A percentile compares a stretch with the other conserved stretches of the same genome.
These are phyloP conservation scores for Ochotona princeps DNA, from an alignment of 2,113 vertebrate species.

Conservation along the genomic window DNA sequence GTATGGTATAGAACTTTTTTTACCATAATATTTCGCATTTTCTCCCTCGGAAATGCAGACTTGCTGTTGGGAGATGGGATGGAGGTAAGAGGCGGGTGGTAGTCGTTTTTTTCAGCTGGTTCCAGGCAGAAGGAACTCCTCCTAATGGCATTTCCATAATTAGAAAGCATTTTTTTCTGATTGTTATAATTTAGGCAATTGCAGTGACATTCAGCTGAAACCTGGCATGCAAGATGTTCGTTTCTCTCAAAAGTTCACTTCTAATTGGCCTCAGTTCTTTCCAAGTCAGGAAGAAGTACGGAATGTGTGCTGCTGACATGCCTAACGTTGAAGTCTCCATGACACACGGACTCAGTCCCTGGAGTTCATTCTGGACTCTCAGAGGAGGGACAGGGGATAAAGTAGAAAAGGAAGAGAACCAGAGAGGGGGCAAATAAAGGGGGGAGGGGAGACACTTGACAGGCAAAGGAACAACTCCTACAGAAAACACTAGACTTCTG, in stretches of 20 bases:
- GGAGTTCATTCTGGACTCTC: constrained; percentile 45
- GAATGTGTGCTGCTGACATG: constrained; percentile 52
- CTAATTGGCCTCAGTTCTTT: constrained; percentile 77
- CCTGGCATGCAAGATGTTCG: constrained; percentile 82
- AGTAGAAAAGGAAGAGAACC: constrained; percentile 6
- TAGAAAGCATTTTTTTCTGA: constrained; percentile 76
- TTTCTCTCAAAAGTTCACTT: constrained; percentile 81
- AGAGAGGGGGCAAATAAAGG: not conserved
- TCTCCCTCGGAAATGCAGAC: constrained; percentile 28
- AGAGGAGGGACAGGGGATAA: not conserved
- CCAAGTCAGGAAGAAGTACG: constrained; percentile 58
- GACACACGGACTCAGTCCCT: constrained; percentile 40
- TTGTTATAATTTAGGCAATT: constrained; percentile 80
- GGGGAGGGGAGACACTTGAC: not conserved
- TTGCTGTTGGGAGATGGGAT: not conserved
- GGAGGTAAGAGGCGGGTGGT: constrained; percentile 62
- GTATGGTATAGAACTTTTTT: constrained; percentile 7
- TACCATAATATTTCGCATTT: not conserved
- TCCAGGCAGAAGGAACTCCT: constrained; percentile 75
- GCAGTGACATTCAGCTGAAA: constrained; percentile 79
- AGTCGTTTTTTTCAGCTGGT: constrained; percentile 64
- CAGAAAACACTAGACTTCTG: not conserved
- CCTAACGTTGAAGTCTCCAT: constrained; percentile 38
- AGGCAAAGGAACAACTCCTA: not conserved
- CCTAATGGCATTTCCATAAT: constrained; percentile 79